Evolutionary conservation across 2,888 invertebrate species (phyloP), one percentile per base, ranked within the genome.

Genomic region (Lasius platythorax): DNA sequence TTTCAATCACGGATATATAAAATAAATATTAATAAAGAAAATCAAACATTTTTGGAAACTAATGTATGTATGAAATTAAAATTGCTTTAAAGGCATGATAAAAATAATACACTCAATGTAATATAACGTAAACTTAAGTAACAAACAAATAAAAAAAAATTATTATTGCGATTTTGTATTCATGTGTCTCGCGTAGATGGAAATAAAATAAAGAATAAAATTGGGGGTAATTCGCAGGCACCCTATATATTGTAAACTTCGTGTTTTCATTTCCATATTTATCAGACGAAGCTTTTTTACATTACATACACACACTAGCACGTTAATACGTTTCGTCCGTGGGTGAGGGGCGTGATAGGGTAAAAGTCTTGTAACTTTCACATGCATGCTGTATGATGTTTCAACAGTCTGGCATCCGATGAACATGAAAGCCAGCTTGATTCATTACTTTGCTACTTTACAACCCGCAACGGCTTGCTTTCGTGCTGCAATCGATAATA

Each of bases 351-450:
- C 63, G 83, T 70, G 68, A 82, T 61, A 70, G 78, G 81, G 67
- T 78, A 83, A 82, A 66, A 83, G 67, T 79, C 81, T 83, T 76
- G 66, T 37, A 78, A 76, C 67, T 83, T 83, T 23, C 63, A 79
- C 68, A 79, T 67, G 82, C 83, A 84, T 53, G 56, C 53, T 73
- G 61, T 63, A 68, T 85, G 74, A 66, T 84, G 56, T 75, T 83
- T 73, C 76, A 73, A 33, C 63, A 76, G 64, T 12, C 76, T 72
- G 75, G 72, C 70, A 74, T 79, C 74, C 82, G 72, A 79, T 82
- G 84, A 74, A 82, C 88, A 85, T 87, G 87, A 89, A 89, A 86
- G 88, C 84, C 56, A 75, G 66, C 70, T 84, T 87, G 87, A 89
- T 88, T 87, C 89, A 89, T 83, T 84, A 85, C 85, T 81, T 83